Percentiles rank a stretch among this genome's conserved stretches.
These are phyloP conservation scores for Felis chaus DNA, from an alignment of 2,113 vertebrate genomes.

Conservation along the genomic window DNA sequence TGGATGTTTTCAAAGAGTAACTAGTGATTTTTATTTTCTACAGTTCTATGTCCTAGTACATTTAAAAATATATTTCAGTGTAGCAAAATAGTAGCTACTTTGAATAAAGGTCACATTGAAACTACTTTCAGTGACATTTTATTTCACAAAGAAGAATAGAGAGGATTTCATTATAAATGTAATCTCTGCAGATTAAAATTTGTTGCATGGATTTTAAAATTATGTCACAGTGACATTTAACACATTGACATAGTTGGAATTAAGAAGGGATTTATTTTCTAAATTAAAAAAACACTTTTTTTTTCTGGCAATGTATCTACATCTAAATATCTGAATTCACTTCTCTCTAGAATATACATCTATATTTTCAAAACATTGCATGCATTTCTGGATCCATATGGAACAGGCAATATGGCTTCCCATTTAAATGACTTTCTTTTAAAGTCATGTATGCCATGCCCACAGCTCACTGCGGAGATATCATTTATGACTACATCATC, in stretches of 20 bases:
- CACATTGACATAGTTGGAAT: background rate
- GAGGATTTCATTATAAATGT: conserved; percentile 57
- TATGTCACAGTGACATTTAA: conserved; percentile 59
- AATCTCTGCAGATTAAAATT: conserved; percentile 53
- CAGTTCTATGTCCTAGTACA: background rate
- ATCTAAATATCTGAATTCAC: background rate
- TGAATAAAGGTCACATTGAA: conserved; percentile 58
- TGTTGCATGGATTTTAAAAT: conserved; percentile 44
- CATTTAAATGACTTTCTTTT: background rate
- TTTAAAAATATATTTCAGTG: background rate
- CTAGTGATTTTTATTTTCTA: background rate
- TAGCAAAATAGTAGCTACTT: background rate
- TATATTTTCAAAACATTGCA: background rate
- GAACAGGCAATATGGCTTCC: background rate
- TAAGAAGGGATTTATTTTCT: conserved; percentile 40
- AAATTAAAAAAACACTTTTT: background rate
- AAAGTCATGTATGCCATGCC: background rate
- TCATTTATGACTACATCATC: background rate
- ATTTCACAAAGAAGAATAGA: conserved; percentile 14
- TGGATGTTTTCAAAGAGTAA: background rate
- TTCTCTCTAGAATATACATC: background rate
- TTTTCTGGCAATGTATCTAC: background rate
- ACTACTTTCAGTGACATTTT: conserved; percentile 61
- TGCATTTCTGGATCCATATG: background rate
- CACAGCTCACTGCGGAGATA: background rate